phyloP scores from a whole-genome alignment of 2,888 invertebrate genomes.

The Lottia scabra region DNA sequence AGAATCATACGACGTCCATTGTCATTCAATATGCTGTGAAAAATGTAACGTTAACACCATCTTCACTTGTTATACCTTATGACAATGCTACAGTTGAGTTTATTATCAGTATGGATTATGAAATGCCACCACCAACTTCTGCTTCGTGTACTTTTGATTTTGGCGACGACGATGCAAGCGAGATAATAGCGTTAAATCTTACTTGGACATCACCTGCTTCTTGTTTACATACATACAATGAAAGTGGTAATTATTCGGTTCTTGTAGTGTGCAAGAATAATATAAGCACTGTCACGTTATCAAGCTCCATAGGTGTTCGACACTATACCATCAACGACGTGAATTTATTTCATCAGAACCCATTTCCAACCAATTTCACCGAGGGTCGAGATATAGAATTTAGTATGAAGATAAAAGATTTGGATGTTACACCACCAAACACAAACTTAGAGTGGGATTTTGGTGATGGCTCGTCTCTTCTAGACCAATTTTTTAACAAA shows the following conservation, averaged over 20 bases:
- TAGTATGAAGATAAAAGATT: background rate
- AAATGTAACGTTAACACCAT: background rate
- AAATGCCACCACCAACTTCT: background rate
- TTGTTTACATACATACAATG: background rate
- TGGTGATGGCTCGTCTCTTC: background rate
- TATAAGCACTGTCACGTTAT: background rate
- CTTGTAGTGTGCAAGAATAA: background rate
- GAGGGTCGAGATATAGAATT: conserved; percentile 2
- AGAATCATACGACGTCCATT: background rate
- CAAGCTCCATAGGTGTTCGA: background rate
- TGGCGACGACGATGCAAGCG: background rate
- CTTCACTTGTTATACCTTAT: too few species aligned
- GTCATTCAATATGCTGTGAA: background rate
- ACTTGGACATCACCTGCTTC: background rate
- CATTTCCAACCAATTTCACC: conserved; percentile 6
- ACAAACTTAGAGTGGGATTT: conserved; percentile 9
- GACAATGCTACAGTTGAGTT: conserved; percentile 1
- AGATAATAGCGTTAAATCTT: background rate
- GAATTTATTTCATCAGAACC: background rate
- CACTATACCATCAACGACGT: conserved; percentile 8
- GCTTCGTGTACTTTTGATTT: background rate
- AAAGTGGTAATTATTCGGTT: conserved; percentile 1
- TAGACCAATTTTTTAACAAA: background rate
- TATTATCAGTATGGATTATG: background rate
- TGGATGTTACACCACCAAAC: background rate